A percentile compares a stretch with the other conserved stretches of the same genome.
These are phyloP conservation scores for Nansenia antarctica DNA, from an alignment of 2,113 vertebrate species.

Conservation along the genomic window DNA sequence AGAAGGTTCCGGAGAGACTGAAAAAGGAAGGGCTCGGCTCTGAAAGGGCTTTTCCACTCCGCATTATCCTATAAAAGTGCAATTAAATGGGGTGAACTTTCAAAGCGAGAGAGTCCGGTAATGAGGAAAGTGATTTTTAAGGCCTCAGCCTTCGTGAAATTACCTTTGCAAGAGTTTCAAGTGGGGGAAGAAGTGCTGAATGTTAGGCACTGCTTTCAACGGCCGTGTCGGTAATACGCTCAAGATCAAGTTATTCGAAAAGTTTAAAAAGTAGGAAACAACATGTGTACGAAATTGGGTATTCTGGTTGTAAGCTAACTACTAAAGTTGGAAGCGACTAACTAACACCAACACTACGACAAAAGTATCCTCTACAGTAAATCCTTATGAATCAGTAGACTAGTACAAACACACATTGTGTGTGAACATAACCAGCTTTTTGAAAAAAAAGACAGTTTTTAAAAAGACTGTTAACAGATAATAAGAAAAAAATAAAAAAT, in stretches of 20 bases:
- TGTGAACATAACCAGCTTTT: not conserved
- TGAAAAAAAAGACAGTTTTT: conserved; percentile 14
- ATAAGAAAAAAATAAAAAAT: no score
- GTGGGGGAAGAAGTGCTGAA: conserved; percentile 48
- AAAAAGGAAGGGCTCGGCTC: conserved; percentile 60
- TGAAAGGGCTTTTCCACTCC: conserved; percentile 67
- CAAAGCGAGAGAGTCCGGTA: conserved; percentile 63
- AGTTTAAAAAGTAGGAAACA: not conserved
- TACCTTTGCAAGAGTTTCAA: conserved; percentile 30
- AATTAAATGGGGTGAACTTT: conserved; percentile 79
- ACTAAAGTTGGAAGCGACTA: not conserved
- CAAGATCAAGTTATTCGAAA: not conserved
- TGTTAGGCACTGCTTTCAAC: conserved; percentile 31
- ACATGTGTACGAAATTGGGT: not conserved
- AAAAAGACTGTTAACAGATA: not conserved
- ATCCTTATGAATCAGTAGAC: not conserved
- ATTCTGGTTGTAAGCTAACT: not conserved
- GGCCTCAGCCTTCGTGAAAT: conserved; percentile 50
- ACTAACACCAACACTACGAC: no score
- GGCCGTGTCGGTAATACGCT: conserved; percentile 15
- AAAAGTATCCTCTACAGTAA: not conserved
- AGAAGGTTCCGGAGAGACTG: conserved; percentile 35
- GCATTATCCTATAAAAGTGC: conserved; percentile 76
- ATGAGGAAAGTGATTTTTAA: conserved; percentile 60
- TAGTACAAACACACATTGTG: not conserved